Base-by-base conservation (phyloP, 2,888 invertebrate genomes). In the Yponomeuta sedellus region DNA sequence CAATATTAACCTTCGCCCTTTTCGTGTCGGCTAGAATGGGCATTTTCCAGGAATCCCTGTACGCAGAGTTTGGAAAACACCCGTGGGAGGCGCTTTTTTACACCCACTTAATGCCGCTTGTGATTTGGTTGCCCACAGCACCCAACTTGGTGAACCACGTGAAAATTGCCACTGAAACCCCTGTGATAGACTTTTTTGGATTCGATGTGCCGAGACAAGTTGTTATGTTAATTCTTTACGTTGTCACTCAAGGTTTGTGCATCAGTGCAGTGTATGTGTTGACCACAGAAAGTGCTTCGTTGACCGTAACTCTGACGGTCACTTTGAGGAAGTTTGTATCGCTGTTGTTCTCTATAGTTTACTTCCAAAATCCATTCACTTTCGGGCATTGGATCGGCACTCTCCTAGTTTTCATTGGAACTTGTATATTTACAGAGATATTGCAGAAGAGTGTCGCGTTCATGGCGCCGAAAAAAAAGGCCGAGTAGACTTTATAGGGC, bases 21-120 rank as follows among this genome's bases (percentile, higher is more conserved):
- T 95, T 99, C 74, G 92, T 98, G 67, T 98, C 99, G 0, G 98
- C 99, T 0, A 92, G 97, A 73, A 97, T 99, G 97, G 99, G 99
- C 1, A 95, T 97, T 68, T 98, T 96, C 84, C 99, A 99, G 82
- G 98, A 99, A 87, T 94, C 94, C 0, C 83, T 98, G 4, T 97
- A 97, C 78, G 90, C 93, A 39, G 93, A 93, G 68, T 94, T 96
- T 83, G 99, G 99, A 64, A 99, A 99, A 83, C 96, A 97, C 91
- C 97, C 99, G 0, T 93, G 94, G 78, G 97, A 98, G 85, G 96
- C 97, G 1, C 83, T 97, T 1, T 97, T 93, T 86, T 97, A 95
- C 76, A 96, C 97, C 92, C 99, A 99, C 91, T 92, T 97, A 66
- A 81, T 99, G 67, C 97, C 99, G 0, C 82, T 99, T 69, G 98